These are phyloP conservation scores for Brachyhypopomus gauderio DNA, from an alignment of 2,113 vertebrate genomes.

Conservation along the genomic window DNA sequence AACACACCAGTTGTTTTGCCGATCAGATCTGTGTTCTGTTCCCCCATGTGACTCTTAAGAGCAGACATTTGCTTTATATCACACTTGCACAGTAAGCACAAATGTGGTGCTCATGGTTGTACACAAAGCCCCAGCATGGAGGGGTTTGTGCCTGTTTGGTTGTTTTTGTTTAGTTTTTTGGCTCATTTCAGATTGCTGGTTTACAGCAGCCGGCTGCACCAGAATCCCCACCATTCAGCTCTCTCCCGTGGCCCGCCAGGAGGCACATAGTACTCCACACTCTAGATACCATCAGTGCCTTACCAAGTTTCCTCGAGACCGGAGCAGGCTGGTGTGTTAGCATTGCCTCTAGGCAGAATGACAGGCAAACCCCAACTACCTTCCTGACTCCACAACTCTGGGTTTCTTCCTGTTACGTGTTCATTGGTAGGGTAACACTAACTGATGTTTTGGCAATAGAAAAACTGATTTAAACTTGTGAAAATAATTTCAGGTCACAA, in stretches of 20 bases:
- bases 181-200: constrained; percentile 55
- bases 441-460: not conserved
- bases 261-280: constrained; percentile 52
- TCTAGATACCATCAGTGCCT: constrained; percentile 56
- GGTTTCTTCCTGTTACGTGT: not conserved
- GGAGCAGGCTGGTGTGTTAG: not conserved
- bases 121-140: constrained; percentile 35
- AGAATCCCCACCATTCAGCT: constrained; percentile 51
- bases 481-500: not conserved
- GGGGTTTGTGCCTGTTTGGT: constrained; percentile 7
- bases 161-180: constrained; percentile 20
- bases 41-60: constrained; percentile 6
- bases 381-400: constrained; percentile 30
- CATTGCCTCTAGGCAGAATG: constrained; percentile 14
- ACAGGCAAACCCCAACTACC: constrained; percentile 25
- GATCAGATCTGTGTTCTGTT: not conserved
- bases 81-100: constrained; percentile 27
- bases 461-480: not conserved
- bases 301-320: constrained; percentile 52
- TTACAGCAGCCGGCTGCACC: constrained; percentile 17
- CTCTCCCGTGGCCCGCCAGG: constrained; percentile 53
- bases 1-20: not conserved
- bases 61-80: constrained; percentile 22
- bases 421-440: not conserved
- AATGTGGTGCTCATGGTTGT: constrained; percentile 29